phyloP scores from a whole-genome alignment of 2,888 invertebrate genomes.

The Sesia apiformis region DNA sequence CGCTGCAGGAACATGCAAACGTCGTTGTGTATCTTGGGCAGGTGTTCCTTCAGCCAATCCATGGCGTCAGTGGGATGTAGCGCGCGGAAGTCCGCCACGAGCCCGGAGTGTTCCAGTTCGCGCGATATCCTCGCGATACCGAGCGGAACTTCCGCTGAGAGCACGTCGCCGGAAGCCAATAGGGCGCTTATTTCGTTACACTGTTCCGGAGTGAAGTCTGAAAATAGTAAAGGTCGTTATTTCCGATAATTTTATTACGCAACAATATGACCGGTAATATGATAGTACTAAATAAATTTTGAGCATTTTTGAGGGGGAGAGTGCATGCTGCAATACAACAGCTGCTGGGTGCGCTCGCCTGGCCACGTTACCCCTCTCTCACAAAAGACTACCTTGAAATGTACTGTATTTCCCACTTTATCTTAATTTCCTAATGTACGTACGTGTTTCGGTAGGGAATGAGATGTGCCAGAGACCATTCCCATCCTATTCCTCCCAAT shows the following conservation, averaged over 20 bases:
- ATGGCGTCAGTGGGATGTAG: constrained; percentile 63
- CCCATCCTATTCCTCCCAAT: no score
- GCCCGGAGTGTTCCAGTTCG: constrained; percentile 51
- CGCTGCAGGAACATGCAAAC: constrained; percentile 76
- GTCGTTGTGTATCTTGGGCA: constrained; percentile 53
- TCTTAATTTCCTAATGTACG: no score
- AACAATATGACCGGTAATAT: not conserved
- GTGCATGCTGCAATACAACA: no score
- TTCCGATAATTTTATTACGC: not conserved
- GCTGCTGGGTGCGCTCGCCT: no score
- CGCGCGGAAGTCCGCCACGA: constrained; percentile 58
- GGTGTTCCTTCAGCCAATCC: constrained; percentile 74
- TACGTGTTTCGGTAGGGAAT: no score
- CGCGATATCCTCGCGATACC: constrained; percentile 58
- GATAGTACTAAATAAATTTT: not conserved
- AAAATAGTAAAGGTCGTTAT: constrained; percentile 10
- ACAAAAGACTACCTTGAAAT: no score
- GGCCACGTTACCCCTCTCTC: no score
- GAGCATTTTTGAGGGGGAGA: no score
- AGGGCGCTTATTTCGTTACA: constrained; percentile 81
- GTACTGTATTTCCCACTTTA: no score
- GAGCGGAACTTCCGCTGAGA: constrained; percentile 84
- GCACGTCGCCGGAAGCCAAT: constrained; percentile 80
- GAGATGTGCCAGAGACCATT: no score
- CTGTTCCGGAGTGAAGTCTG: constrained; percentile 78